A percentile compares a stretch with the other conserved stretches of the same genome.
phyloP scores from a whole-genome alignment of 2,113 vertebrate species.

The Syrmaticus mikado region DNA sequence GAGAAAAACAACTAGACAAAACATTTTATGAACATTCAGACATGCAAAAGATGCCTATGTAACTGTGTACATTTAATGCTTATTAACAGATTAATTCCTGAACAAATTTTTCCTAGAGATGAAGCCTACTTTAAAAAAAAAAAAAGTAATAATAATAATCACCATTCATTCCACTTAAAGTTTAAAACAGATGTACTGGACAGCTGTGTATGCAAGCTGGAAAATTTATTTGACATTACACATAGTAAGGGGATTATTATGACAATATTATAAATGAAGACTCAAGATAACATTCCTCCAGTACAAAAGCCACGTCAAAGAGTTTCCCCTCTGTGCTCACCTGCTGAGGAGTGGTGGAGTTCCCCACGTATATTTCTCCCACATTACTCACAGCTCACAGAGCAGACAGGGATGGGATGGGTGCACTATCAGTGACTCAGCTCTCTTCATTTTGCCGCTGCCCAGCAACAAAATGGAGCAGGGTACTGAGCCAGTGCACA shows the following conservation, averaged over 20 bases:
- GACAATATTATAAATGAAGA: background rate
- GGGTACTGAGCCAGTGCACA: background rate
- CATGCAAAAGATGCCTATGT: background rate
- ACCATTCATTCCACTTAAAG: background rate
- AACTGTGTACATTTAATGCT: background rate
- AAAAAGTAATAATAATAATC: background rate
- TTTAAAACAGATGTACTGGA: background rate
- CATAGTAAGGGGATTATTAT: background rate
- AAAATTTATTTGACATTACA: background rate
- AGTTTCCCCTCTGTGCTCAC: background rate
- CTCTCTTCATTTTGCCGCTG: background rate
- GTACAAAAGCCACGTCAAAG: background rate
- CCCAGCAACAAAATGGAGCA: background rate
- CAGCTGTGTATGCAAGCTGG: background rate
- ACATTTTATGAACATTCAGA: background rate
- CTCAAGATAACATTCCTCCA: background rate
- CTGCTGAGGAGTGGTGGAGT: background rate
- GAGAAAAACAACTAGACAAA: background rate
- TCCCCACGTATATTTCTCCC: background rate
- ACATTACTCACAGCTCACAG: background rate
- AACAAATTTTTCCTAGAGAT: background rate
- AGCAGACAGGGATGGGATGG: accelerated
- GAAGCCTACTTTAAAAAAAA: background rate
- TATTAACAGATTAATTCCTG: background rate
- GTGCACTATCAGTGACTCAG: background rate